Percentiles rank a stretch among this genome's conserved stretches.
Conservation (phyloP, 1,140 invertebrate species). For the Bilobella aurantiaca region DNA sequence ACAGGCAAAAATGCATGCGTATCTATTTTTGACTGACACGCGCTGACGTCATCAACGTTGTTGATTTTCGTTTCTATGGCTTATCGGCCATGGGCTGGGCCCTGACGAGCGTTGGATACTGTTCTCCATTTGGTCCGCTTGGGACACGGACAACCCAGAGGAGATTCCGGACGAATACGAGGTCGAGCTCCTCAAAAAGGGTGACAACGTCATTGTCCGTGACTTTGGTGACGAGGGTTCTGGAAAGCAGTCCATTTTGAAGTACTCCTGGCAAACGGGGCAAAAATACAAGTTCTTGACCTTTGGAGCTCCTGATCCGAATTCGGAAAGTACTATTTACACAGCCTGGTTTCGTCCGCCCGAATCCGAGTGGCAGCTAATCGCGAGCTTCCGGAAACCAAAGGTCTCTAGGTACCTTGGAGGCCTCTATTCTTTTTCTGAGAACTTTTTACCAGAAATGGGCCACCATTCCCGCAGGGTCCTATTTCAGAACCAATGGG, state of each 20-base stretch:
- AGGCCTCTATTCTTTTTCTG: conserved; percentile 16
- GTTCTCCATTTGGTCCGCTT: conserved; percentile 22
- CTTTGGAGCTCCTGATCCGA: not conserved
- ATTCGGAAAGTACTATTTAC: not conserved
- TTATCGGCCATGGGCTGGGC: too few species aligned
- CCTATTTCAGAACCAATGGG: conserved; percentile 20
- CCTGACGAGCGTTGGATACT: conserved; percentile 24
- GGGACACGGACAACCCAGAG: conserved; percentile 13
- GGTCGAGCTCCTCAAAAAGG: conserved; percentile 11
- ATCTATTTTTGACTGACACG: too few species aligned
- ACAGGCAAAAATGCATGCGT: too few species aligned
- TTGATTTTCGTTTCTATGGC: too few species aligned
- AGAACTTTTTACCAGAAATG: conserved; percentile 18
- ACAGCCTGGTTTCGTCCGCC: conserved; percentile 18
- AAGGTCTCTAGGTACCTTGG: conserved; percentile 6
- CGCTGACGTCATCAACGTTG: too few species aligned
- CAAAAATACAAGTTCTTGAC: conserved; percentile 13
- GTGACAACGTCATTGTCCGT: conserved; percentile 14
- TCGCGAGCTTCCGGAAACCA: conserved; percentile 14
- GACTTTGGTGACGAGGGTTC: conserved; percentile 24
- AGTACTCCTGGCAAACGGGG: conserved; percentile 13
- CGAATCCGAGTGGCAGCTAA: conserved; percentile 4
- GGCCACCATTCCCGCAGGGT: conserved; percentile 6
- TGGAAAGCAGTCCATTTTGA: conserved; percentile 12
- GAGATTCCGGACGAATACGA: conserved; percentile 20